Evolutionary conservation across 2,888 invertebrate species (phyloP).

Genomic region (Scrobipalpa costella): DNA sequence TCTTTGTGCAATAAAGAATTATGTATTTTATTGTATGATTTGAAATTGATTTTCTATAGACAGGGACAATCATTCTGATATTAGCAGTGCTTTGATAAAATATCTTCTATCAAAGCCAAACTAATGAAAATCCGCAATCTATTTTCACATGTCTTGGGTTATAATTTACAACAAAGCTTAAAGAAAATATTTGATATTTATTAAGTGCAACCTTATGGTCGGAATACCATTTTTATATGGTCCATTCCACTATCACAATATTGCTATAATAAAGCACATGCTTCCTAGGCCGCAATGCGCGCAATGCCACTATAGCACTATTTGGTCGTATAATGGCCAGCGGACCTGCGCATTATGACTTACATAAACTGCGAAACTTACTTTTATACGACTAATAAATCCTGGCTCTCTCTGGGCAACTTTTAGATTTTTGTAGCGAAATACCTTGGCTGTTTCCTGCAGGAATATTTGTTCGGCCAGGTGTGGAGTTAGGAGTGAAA

Average conservation of each 20-base stretch:
- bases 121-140: too few relatives aligned
- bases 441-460: slow-evolving; percentile 40
- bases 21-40: too few relatives aligned
- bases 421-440: slow-evolving; percentile 48
- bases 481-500: background rate
- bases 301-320: background rate
- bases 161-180: too few relatives aligned
- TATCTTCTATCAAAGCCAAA: too few relatives aligned
- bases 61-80: too few relatives aligned
- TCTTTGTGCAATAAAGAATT: too few relatives aligned
- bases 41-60: too few relatives aligned
- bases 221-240: too few relatives aligned
- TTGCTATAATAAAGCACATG: background rate
- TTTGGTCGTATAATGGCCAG: slow-evolving; percentile 3
- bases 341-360: slow-evolving; percentile 59
- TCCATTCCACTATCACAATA: background rate
- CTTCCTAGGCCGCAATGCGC: background rate
- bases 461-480: slow-evolving; percentile 33
- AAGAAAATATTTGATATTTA: too few relatives aligned
- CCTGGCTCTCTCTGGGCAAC: slow-evolving; percentile 42
- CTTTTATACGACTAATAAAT: slow-evolving; percentile 69
- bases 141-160: too few relatives aligned
- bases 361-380: slow-evolving; percentile 57
- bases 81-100: too few relatives aligned
- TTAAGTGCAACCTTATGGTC: too few relatives aligned